These are phyloP conservation scores for pig (Sus scrofa) DNA, from an alignment of 2,113 vertebrate genomes.

Conservation along the genomic window DNA sequence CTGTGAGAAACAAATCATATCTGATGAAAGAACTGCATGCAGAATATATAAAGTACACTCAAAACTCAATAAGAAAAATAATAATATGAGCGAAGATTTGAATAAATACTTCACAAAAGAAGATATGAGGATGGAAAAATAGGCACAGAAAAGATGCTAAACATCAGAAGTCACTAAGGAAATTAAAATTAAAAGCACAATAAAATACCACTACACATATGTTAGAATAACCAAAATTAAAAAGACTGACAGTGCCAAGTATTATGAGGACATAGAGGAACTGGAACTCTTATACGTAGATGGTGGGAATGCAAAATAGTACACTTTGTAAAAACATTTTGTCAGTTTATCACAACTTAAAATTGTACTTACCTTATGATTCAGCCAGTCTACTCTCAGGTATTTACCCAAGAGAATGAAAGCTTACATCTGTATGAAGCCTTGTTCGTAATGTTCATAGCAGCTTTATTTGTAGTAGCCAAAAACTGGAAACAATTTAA, in stretches of 20 bases:
- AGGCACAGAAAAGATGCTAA: background rate
- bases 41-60: background rate
- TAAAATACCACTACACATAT: background rate
- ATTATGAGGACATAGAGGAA: background rate
- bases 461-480: background rate
- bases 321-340: background rate
- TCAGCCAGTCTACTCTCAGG: background rate
- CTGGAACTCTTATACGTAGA: background rate
- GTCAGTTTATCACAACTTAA: background rate
- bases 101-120: background rate
- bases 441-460: background rate
- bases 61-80: background rate
- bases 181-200: constrained; percentile 36
- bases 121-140: background rate
- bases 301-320: background rate
- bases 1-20: background rate
- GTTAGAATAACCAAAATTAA: background rate
- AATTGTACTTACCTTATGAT: background rate
- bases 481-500: background rate
- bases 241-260: background rate
- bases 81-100: background rate
- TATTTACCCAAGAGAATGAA: background rate
- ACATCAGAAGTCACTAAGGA: background rate
- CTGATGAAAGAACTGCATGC: background rate
- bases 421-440: background rate